Base-by-base conservation (phyloP, 2,113 vertebrate species). In the Murina feae region DNA sequence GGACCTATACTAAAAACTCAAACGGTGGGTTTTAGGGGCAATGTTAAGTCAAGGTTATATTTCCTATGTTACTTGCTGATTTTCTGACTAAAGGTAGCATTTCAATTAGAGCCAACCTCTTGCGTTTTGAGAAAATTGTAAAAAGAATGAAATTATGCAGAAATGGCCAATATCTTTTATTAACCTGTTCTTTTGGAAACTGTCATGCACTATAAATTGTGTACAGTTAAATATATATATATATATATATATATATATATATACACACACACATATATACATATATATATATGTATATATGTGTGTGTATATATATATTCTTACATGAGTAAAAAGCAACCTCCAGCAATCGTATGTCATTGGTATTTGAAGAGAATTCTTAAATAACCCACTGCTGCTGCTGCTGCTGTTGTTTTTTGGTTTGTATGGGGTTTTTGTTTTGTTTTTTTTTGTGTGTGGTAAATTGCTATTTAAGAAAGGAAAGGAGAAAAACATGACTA, bases 271-370 rank as follows among this genome's bases (percentile, higher is more conserved):
- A n/a, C n/a, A 96, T 96, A 86, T 49, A 97, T 95, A 97, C 96
- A 97, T 92, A 93, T 98, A 97, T 63, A 25, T 28, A 9, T 92
- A 97, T 94, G 96, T 96, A 86, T 49, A 97, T 95, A 97, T 96
- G n/a, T n/a, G n/a, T n/a, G n/a, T n/a, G n/a, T n/a, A 97, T 92
- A 93, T 98, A 97, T 98, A 98, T 98, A 98, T 98, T 98, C 98
- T 98, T 98, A 98, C 42, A 0, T 93, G 96, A 97, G 96, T 97
- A 96, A 94, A 98, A 97, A 97, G 79, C 95, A 89, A 93, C 98
- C 98, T 97, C 97, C 97, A 96, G 96, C 79, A 23, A 92, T 91
- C 18, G 49, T 97, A 90, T 90, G 75, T 97, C 69, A 68, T 89
- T 89, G 66, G 66, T 92, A 96, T 96, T 87, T 92, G 94, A 58